A percentile compares a stretch with the other conserved stretches of the same genome.
These are phyloP conservation scores for Drosophila bipectinata DNA, from an alignment of 1,140 invertebrate species.

Conservation along the genomic window DNA sequence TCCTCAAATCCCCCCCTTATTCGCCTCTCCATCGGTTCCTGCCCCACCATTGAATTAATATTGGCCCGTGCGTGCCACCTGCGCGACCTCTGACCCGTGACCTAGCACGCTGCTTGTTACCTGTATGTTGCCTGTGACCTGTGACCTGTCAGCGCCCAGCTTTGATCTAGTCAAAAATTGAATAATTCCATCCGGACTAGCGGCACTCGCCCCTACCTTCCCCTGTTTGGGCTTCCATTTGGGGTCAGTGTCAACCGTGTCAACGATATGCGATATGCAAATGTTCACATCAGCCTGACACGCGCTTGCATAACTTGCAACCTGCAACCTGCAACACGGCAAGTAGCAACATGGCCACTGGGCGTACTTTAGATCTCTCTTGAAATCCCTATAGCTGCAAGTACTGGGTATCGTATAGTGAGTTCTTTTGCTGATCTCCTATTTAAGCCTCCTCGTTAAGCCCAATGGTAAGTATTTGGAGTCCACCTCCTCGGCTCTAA, in stretches of 20 bases:
- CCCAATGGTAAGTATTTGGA: not conserved
- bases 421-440: too few relatives aligned
- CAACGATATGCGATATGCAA: slow-evolving; percentile 73
- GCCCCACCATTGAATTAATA: slow-evolving; percentile 25
- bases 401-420: not conserved
- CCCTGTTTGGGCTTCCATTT: slow-evolving; percentile 6
- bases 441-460: too few relatives aligned
- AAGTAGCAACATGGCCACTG: slow-evolving; percentile 2
- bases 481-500: not conserved
- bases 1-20: slow-evolving; percentile 11
- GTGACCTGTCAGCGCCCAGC: slow-evolving; percentile 17
- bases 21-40: not conserved
- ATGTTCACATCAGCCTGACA: slow-evolving; percentile 53
- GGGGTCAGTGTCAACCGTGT: slow-evolving; percentile 73
- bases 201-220: not conserved
- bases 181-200: slow-evolving; percentile 20
- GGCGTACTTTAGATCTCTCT: too few relatives aligned
- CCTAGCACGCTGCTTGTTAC: not conserved
- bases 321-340: slow-evolving; percentile 25
- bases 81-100: too few relatives aligned
- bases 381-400: too few relatives aligned
- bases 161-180: slow-evolving; percentile 50
- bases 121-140: not conserved
- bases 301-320: slow-evolving; percentile 67
- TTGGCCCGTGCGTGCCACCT: slow-evolving; percentile 8